Base-by-base conservation (phyloP, 2,113 vertebrate species). In the Rhynchomys soricoides region DNA sequence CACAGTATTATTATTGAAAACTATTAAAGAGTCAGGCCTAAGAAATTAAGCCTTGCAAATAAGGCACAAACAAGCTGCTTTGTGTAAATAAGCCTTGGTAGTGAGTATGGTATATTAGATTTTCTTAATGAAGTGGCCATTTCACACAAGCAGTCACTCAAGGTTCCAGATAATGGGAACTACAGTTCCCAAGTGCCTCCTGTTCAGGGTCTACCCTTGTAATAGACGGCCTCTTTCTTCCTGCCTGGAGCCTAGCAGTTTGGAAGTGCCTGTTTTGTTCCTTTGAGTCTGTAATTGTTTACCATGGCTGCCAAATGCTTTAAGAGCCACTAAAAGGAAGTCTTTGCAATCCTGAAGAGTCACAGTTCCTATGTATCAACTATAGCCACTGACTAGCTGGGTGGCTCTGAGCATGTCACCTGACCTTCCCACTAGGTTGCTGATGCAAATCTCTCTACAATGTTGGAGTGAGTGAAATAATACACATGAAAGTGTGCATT, bases 41-140 rank as follows among this genome's bases (percentile, higher is more conserved):
- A 87, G 86, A 93, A 71, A 92, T 73, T 62, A 62, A 70, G 91
- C 45, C 83, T 92, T 97, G 71, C 85, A 86, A 95, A 83, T 31
- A 75, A 96, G 82, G 12, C 43, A 50, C 37, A 95, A 62, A 79
- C 34, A 85, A 29, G 59, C 85, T 55, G 19, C 81, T 86, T 59
- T 24, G 1, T 93, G 45, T 93, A 93, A 94, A 81, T 81, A 82
- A 77, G 37, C 21, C 9, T 82, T 48, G 59, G 37, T n/a, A n/a
- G 75, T 50, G 59, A 55, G 26, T 52, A 59, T n/a, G 75, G 66
- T 8, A 22, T 2, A 37, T 40, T 48, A 68, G 45, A 71, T 87
- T 71, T 87, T 88, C 59, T 75, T n/a, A 73, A 43, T 17, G 78
- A 74, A 40, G 29, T 86, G 59, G 78, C 57, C 40, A 3, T 37